Evolutionary conservation across 2,113 vertebrate species (phyloP).

Genomic region (Pituophis catenifer): DNA sequence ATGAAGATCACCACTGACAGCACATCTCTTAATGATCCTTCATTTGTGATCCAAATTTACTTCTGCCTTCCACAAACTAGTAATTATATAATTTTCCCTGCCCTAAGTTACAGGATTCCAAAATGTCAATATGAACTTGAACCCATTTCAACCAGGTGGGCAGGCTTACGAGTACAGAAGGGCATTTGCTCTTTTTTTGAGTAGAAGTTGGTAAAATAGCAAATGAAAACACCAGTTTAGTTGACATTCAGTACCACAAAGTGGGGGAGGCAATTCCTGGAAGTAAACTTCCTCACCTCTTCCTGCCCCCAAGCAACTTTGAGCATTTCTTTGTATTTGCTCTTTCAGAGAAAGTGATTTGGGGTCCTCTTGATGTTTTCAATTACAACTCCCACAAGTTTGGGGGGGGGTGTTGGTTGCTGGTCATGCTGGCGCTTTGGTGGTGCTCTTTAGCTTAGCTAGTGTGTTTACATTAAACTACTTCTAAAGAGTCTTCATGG

Average conservation of each 20-base stretch:
- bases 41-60: constrained; percentile 28
- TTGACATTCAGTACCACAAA: not conserved
- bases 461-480: not conserved
- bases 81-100: constrained; percentile 16
- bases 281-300: not conserved
- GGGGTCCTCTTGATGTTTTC: not conserved
- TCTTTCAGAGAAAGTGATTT: not conserved
- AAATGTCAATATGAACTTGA: constrained; percentile 2
- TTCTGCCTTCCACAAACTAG: constrained; percentile 4
- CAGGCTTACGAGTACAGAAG: not conserved
- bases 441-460: not conserved
- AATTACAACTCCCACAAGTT: not conserved
- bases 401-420: no score
- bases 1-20: constrained; percentile 12
- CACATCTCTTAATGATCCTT: constrained; percentile 13
- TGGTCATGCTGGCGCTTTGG: not conserved
- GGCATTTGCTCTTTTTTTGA: not conserved
- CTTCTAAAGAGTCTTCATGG: not conserved
- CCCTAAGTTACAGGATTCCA: constrained; percentile 17
- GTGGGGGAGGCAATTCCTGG: not conserved
- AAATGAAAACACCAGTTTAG: not conserved
- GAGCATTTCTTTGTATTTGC: not conserved
- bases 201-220: not conserved
- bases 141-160: not conserved
- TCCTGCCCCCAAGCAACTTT: not conserved